phyloP scores from a whole-genome alignment of 35 echinoderm and acorn worm species.

The Antedon bifida region DNA sequence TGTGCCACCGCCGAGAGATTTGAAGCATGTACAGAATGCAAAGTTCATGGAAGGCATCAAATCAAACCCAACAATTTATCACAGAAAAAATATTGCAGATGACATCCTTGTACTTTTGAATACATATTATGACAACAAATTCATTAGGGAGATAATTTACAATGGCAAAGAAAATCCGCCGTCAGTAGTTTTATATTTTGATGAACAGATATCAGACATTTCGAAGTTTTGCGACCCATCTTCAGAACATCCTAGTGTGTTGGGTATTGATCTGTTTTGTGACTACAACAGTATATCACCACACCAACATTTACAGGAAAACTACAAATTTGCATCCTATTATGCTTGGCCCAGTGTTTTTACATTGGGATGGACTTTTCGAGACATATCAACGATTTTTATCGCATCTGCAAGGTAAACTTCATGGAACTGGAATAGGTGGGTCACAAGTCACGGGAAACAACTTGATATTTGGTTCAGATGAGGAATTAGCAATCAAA shows the following conservation, averaged over 20 bases:
- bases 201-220: slow-evolving; percentile 10
- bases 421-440: background rate
- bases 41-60: background rate
- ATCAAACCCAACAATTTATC: background rate
- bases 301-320: slow-evolving; percentile 14
- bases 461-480: slow-evolving; percentile 11
- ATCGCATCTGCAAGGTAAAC: slow-evolving; percentile 14
- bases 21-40: slow-evolving; percentile 28
- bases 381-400: slow-evolving; percentile 18
- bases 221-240: slow-evolving; percentile 5
- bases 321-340: background rate
- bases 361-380: slow-evolving; percentile 24
- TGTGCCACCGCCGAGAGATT: slow-evolving; percentile 9
- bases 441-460: background rate
- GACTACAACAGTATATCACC: slow-evolving; percentile 12
- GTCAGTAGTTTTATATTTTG: slow-evolving; percentile 14
- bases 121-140: no score
- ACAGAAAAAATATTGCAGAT: slow-evolving; percentile 6
- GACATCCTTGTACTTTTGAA: no score
- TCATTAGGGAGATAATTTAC: no score
- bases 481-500: no score
- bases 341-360: slow-evolving; percentile 13
- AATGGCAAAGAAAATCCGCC: slow-evolving; percentile 10
- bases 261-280: slow-evolving; percentile 16
- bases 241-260: background rate